Evolutionary conservation across 2,888 invertebrate genomes (phyloP).

Genomic region (Rhingia campestris): DNA sequence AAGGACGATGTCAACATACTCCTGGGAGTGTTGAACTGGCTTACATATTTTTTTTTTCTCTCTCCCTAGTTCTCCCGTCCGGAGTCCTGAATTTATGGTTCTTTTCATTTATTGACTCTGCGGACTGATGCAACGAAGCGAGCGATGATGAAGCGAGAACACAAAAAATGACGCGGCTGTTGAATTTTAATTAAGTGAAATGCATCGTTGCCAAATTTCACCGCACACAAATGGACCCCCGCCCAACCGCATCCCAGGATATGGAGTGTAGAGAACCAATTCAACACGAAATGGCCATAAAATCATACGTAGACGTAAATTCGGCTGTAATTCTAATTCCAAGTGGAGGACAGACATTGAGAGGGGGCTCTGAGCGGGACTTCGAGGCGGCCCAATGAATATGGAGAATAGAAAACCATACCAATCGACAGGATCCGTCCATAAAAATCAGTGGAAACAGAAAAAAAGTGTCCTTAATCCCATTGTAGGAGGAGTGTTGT

Average conservation of each 20-base stretch:
- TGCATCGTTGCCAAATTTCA: slow-evolving; percentile 38
- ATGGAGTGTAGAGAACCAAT: slow-evolving; percentile 37
- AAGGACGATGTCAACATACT: slow-evolving; percentile 64
- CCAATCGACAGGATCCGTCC: slow-evolving; percentile 6
- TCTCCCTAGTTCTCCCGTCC: slow-evolving; percentile 36
- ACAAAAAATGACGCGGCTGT: slow-evolving; percentile 19
- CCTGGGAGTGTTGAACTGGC: slow-evolving; percentile 59
- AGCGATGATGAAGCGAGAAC: background rate
- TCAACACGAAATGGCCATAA: slow-evolving; percentile 61
- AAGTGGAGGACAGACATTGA: slow-evolving; percentile 53
- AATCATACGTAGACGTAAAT: slow-evolving; percentile 46
- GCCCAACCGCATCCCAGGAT: background rate
- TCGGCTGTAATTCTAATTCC: slow-evolving; percentile 48
- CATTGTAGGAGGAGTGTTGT: slow-evolving; percentile 46
- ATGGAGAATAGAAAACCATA: slow-evolving; percentile 14
- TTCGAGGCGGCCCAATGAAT: slow-evolving; percentile 15
- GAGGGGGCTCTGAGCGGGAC: background rate
- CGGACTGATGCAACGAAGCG: slow-evolving; percentile 22
- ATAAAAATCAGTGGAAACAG: slow-evolving; percentile 38
- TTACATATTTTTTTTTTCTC: background rate
- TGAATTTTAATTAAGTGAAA: slow-evolving; percentile 51
- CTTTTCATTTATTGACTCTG: slow-evolving; percentile 66
- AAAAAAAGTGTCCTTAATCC: slow-evolving; percentile 58
- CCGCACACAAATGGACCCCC: slow-evolving; percentile 1
- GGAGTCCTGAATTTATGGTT: slow-evolving; percentile 54